These are phyloP conservation scores for Parapsyche elsis DNA, from an alignment of 1,140 invertebrate genomes.

Conservation along the genomic window DNA sequence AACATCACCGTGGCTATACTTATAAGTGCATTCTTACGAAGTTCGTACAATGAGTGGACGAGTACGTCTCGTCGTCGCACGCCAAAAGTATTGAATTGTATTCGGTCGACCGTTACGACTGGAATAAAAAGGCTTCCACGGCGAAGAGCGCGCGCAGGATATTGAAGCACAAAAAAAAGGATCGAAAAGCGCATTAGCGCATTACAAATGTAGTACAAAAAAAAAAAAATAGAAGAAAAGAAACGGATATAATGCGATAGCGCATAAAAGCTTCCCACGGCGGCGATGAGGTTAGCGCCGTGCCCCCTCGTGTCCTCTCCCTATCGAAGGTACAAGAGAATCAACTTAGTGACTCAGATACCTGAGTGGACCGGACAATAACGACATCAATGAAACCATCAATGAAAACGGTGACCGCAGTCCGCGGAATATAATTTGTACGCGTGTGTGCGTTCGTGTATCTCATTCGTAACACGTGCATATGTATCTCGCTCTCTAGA, in stretches of 20 bases:
- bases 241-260: background rate
- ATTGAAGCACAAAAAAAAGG: background rate
- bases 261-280: constrained; percentile 23
- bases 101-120: too few species aligned
- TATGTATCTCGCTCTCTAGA: too few species aligned
- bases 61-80: too few species aligned
- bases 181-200: background rate
- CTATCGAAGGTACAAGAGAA: constrained; percentile 19
- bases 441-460: too few species aligned
- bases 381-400: too few species aligned
- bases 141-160: background rate
- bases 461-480: too few species aligned
- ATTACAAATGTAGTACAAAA: background rate
- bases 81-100: too few species aligned
- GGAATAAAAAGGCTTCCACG: too few species aligned
- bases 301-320: background rate
- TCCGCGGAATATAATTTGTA: too few species aligned
- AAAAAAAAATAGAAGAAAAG: background rate
- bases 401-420: background rate
- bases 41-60: too few species aligned
- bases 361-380: background rate
- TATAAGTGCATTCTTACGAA: too few species aligned
- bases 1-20: too few species aligned
- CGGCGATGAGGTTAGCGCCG: background rate
- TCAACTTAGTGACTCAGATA: constrained; percentile 14